Percentiles rank a stretch among this genome's conserved stretches.
Conservation (phyloP, 2,113 vertebrate species). For the Nicator chloris region DNA sequence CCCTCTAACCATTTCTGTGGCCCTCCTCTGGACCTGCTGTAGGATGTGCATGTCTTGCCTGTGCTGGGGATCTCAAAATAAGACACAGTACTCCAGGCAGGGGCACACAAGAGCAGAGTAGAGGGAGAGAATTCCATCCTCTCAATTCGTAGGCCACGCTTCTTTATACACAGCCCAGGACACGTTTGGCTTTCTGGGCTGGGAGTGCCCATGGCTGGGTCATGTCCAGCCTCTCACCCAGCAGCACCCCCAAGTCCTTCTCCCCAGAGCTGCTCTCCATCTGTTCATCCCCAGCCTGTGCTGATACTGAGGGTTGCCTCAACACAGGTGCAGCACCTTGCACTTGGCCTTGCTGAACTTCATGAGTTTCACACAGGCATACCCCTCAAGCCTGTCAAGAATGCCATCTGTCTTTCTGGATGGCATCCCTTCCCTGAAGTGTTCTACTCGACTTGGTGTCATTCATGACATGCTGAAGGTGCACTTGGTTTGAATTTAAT, state of each 20-base stretch:
- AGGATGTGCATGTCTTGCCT: neutral
- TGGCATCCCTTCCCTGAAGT: neutral
- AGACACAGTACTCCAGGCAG: neutral
- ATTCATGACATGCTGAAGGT: neutral
- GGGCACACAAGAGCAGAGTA: neutral
- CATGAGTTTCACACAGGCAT: neutral
- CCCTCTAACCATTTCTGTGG: neutral
- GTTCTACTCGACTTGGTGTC: fast-evolving
- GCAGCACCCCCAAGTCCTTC: neutral
- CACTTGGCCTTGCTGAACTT: neutral
- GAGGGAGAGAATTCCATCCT: neutral
- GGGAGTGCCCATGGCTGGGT: fast-evolving
- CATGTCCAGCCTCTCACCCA: neutral
- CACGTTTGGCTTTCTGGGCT: fast-evolving
- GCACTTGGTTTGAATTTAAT: neutral
- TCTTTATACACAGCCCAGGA: neutral
- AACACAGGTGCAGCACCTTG: neutral
- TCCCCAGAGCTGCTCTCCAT: fast-evolving
- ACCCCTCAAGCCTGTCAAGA: neutral
- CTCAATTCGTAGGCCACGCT: fast-evolving
- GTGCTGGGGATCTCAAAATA: neutral
- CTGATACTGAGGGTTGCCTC: fast-evolving
- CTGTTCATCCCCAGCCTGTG: fast-evolving
- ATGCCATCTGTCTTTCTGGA: neutral
- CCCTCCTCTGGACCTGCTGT: neutral